Base-by-base conservation (phyloP, 2,113 vertebrate genomes). In the Sigmodon hispidus region DNA sequence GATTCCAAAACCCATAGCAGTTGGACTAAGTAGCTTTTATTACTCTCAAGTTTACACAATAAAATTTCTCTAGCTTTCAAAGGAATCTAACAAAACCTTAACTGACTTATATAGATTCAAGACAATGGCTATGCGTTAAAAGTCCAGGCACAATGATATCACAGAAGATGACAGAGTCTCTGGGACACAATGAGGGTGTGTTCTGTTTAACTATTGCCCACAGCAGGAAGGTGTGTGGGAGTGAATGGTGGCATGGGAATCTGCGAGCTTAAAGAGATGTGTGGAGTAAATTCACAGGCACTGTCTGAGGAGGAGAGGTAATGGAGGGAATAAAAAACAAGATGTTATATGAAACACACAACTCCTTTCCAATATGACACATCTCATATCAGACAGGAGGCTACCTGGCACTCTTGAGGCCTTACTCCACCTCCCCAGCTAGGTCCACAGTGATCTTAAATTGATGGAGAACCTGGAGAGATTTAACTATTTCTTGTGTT, bases 31-130 rank as follows among this genome's bases (percentile, higher is more conserved):
- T 50, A n/a, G 11, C 1, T 86, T 43, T 94, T 63, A 55, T 40
- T 77, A 17, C 5, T 4, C 10, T 16, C 52, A 29, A 24, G 67
- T 91, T 72, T 7, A 85, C 36, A 43, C 69, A 84, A 93, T 61
- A 89, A 21, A 91, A 70, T 70, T 84, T 83, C 83, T 65, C 77
- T 48, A 94, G 45, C 75, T 81, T 94, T 90, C 72, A 92, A 84
- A 76, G 69, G 12, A 11, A 7, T 26, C 34, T n/a, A 93, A 43
- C 3, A 92, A 81, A 75, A 80, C 31, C 17, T 45, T 89, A n/a
- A 73, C 45, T n/a, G 16, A 57, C 57, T 81, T 87, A 8, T 48
- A 19, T 91, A 93, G 69, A 73, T 85, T 87, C 34, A 45, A 84
- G 34, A 40, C 5, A 89, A 55, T 40, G 55, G 11, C 67, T 89